Evolutionary conservation across 2,888 invertebrate genomes (phyloP).

Genomic region (Perithous albicinctus): DNA sequence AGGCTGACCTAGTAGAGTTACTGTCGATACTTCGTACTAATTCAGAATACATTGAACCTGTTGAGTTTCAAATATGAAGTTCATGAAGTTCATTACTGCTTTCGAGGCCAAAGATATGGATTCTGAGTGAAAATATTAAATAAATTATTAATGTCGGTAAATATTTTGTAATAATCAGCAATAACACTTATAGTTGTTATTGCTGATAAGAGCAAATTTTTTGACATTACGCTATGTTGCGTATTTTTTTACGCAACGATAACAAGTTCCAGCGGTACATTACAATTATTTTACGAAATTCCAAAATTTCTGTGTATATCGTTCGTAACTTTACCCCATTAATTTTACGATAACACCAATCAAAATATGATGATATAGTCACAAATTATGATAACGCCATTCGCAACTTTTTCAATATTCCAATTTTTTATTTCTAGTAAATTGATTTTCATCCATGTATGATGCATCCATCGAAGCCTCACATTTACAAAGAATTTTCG

Average conservation of each 20-base stretch:
- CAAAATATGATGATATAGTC: too few relatives aligned
- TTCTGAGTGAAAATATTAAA: neutral
- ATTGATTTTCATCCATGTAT: neutral
- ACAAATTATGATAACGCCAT: too few relatives aligned
- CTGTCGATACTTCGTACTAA: neutral
- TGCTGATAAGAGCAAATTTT: too few relatives aligned
- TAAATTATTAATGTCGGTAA: neutral
- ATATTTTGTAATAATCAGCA: too few relatives aligned
- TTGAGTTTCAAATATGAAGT: neutral
- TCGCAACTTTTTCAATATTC: neutral
- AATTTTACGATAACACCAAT: too few relatives aligned
- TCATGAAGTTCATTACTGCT: neutral
- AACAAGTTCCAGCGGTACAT: too few relatives aligned
- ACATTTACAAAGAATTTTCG: neutral
- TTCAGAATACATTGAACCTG: neutral
- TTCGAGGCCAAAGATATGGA: neutral
- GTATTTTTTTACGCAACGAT: neutral
- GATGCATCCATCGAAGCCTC: neutral
- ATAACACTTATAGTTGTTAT: too few relatives aligned
- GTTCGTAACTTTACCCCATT: too few relatives aligned
- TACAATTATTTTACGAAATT: too few relatives aligned
- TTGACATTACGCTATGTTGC: neutral
- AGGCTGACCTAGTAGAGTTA: neutral
- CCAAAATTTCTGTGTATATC: too few relatives aligned
- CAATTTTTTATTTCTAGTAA: neutral